Evolutionary conservation across 2,113 vertebrate species (phyloP).

Genomic region (Empidonax alnorum): DNA sequence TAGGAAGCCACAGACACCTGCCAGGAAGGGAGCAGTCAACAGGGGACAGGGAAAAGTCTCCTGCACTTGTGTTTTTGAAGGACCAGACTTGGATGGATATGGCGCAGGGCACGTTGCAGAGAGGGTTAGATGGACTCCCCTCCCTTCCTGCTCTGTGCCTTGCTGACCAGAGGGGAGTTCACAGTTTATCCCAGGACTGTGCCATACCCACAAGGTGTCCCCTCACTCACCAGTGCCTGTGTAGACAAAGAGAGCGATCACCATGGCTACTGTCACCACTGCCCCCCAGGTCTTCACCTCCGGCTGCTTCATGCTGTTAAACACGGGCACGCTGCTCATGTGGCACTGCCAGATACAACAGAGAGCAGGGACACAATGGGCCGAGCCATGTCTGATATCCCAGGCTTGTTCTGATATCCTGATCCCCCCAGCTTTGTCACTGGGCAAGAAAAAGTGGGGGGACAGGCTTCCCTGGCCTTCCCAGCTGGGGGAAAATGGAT

Average conservation of each 20-base stretch:
- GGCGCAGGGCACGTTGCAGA: background rate
- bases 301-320: conserved; percentile 90
- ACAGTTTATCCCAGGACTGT: background rate
- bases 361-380: background rate
- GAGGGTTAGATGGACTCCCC: background rate
- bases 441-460: background rate
- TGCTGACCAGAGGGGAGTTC: background rate
- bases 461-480: background rate
- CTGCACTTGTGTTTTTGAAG: background rate
- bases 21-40: background rate
- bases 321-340: conserved; percentile 94
- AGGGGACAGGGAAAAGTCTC: background rate
- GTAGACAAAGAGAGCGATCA: conserved; percentile 95
- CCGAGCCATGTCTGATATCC: fast-evolving
- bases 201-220: fast-evolving
- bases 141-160: background rate
- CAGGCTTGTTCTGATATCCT: fast-evolving
- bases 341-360: conserved; percentile 83
- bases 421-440: background rate
- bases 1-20: conserved; percentile 94
- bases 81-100: background rate
- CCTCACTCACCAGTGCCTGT: conserved; percentile 86
- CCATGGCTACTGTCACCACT: conserved; percentile 90
- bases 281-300: conserved; percentile 88
- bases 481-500: background rate